Conservation (phyloP, 1,140 invertebrate species). For the Cardiocondyla obscurior region DNA sequence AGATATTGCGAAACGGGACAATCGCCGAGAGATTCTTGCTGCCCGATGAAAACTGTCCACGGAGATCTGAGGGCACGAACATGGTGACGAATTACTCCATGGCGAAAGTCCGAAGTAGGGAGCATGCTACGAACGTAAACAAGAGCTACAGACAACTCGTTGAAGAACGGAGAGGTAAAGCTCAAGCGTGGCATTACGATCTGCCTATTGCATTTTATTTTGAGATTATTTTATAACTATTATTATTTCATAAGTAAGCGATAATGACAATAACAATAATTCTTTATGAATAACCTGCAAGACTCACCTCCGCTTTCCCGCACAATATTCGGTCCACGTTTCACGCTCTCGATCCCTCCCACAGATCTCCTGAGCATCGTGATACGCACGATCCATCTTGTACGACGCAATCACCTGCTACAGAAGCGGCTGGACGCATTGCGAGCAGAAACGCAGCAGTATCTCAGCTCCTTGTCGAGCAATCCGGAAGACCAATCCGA, state of each 20-base stretch:
- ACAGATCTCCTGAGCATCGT: constrained; percentile 82
- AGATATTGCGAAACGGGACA: constrained; percentile 21
- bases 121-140: constrained; percentile 38
- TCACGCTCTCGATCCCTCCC: constrained; percentile 30
- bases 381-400: constrained; percentile 82
- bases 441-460: constrained; percentile 81
- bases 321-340: neutral
- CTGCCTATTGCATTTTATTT: neutral
- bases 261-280: too few relatives aligned
- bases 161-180: constrained; percentile 66
- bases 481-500: constrained; percentile 78
- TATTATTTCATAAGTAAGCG: too few relatives aligned
- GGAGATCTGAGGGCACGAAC: constrained; percentile 52
- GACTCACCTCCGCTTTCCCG: neutral
- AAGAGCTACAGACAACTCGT: constrained; percentile 62
- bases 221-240: too few relatives aligned
- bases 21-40: constrained; percentile 15
- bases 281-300: too few relatives aligned
- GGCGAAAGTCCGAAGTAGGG: constrained; percentile 18
- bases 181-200: neutral
- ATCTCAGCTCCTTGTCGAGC: constrained; percentile 79
- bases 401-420: constrained; percentile 82
- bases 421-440: constrained; percentile 81
- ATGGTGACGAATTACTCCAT: constrained; percentile 33
- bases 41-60: constrained; percentile 55